Percentiles rank a stretch among this genome's conserved stretches.
phyloP scores from a whole-genome alignment of 2,888 invertebrate species.

The Cancer borealis region DNA sequence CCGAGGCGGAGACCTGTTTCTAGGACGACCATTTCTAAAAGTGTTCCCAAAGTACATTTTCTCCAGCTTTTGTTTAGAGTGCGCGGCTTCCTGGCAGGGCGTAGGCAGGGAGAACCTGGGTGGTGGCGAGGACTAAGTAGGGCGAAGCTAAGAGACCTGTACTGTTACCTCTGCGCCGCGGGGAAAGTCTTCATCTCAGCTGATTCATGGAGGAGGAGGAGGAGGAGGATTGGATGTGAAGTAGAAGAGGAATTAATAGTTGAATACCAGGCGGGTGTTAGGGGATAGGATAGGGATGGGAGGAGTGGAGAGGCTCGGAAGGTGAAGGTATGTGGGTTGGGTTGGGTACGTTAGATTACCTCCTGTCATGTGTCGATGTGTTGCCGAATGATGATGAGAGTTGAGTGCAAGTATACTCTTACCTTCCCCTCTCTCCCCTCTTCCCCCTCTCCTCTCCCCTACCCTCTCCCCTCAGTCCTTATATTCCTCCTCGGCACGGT shows the following conservation, averaged over 20 bases:
- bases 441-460: not conserved
- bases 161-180: not conserved
- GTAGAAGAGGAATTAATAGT: not conserved
- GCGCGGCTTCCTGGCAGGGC: not conserved
- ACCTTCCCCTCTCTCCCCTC: not conserved
- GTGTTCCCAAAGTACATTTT: not conserved
- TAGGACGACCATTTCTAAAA: too few species aligned
- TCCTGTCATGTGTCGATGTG: not conserved
- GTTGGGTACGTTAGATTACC: not conserved
- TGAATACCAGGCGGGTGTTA: not conserved
- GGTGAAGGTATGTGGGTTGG: not conserved
- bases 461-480: not conserved
- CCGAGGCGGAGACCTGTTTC: too few species aligned
- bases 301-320: not conserved
- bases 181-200: constrained; percentile 10
- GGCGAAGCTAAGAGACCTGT: not conserved
- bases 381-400: not conserved
- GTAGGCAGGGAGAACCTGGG: not conserved
- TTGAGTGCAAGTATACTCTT: not conserved
- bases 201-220: not conserved
- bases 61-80: not conserved
- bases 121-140: not conserved
- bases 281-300: not conserved
- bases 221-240: not conserved
- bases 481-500: not conserved